These are phyloP conservation scores for Takifugu bimaculatus DNA, from an alignment of 2,113 vertebrate species.

Conservation along the genomic window DNA sequence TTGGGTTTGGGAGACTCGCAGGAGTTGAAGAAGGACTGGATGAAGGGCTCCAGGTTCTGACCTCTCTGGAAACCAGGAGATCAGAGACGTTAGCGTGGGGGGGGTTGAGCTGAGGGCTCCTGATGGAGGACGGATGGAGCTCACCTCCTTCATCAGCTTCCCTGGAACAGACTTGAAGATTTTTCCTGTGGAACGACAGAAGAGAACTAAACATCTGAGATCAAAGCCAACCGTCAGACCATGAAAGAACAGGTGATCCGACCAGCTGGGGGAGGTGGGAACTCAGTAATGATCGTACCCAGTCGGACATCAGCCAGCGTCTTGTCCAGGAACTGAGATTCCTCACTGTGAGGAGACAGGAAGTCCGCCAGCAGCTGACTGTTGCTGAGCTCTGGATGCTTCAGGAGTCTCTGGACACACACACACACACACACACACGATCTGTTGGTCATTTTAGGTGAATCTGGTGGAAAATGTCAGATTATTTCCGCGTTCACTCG, in stretches of 20 bases:
- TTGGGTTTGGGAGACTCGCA: constrained; percentile 96
- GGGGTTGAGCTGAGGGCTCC: too few species aligned
- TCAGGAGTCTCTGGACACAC: constrained; percentile 83
- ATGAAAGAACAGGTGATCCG: too few species aligned
- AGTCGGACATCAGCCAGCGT: constrained; percentile 95
- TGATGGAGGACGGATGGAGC: not conserved
- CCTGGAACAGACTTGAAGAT: constrained; percentile 97
- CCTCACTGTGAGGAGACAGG: constrained; percentile 89
- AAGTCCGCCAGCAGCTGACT: constrained; percentile 96
- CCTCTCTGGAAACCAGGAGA: constrained; percentile 80
- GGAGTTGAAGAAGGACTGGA: constrained; percentile 94
- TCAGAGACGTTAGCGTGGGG: not conserved
- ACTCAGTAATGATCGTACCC: constrained; percentile 66
- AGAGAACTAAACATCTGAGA: too few species aligned
- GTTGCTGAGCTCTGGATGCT: constrained; percentile 92
- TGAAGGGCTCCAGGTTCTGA: constrained; percentile 95
- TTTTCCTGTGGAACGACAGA: constrained; percentile 78
- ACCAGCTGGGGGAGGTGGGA: not conserved
- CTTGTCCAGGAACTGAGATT: constrained; percentile 95
- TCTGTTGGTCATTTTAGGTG: not conserved
- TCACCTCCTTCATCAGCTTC: constrained; percentile 96
- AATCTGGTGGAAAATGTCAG: too few species aligned
- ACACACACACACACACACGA: not conserved
- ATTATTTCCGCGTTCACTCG: too few species aligned
- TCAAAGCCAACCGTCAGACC: not conserved